Base-by-base conservation (phyloP, 2,888 invertebrate genomes). In the Therioaphis trifolii region DNA sequence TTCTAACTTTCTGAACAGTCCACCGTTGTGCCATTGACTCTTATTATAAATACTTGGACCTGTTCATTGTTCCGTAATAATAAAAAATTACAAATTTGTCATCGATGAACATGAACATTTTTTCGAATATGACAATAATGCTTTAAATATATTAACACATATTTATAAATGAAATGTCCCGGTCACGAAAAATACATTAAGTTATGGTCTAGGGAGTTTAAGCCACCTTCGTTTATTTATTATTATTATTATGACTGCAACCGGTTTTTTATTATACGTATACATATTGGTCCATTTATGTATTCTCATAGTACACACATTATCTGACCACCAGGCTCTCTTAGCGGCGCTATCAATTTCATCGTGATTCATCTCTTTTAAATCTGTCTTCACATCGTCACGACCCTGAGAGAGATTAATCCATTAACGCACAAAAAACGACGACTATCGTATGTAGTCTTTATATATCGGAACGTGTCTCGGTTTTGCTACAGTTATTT, bases 171-270 rank as follows among this genome's bases (percentile, higher is more conserved):
- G 43, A 72, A 71, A 71, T 58, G 24, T 49, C 66, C 18, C 24
- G 68, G 63, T 72, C 80, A 82, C 72, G 72, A 82, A 72, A 82
- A 63, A 82, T 46, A 12, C 49, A 82, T 82, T 82, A 72, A 69
- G 49, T 74, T 63, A 63, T 12, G 49, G 49, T 80, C 72, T 49
- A 80, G 72, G 61, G 61, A 27, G 43, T 40, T 40, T 4, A 15
- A 18, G 61, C 18, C 29, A 49, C 52, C 78, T 68, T 52, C 49
- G 49, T 49, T 52, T 68, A 68, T 55, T 77, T 49, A 66, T 49
- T 29, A 76, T 18, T 49, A 49, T 77, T n/a, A 35, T 66, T 66
- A 66, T 40, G 3, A 66, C 24, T 2, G 12, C 35, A 40, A 78
- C 78, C 18, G 24, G 68, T 68, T 68, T 78, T n/a, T 18, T 46